These are phyloP conservation scores for Drosophila diplacantha DNA, from an alignment of 2,888 invertebrate species.

Conservation along the genomic window DNA sequence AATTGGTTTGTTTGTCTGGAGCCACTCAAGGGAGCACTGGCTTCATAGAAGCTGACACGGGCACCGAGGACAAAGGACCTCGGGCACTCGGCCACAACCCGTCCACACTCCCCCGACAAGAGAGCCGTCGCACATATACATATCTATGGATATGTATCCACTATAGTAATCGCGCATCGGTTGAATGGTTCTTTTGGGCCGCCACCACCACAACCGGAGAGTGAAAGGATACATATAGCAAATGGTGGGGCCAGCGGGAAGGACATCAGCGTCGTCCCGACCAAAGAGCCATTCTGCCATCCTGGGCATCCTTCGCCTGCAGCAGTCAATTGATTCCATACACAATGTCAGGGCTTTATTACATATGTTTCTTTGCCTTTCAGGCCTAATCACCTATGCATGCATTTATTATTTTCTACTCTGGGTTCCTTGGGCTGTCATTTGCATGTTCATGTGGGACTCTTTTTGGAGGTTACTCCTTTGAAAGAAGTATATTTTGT, in stretches of 20 bases:
- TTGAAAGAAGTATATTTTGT: not conserved
- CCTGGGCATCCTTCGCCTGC: conserved; percentile 5
- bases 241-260: not conserved
- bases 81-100: conserved; percentile 27
- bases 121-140: conserved; percentile 13
- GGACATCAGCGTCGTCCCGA: not conserved
- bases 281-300: conserved; percentile 4
- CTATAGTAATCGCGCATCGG: conserved; percentile 28
- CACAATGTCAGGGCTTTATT: conserved; percentile 11
- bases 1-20: conserved; percentile 41
- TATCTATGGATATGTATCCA: conserved; percentile 9
- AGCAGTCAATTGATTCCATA: conserved; percentile 26
- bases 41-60: conserved; percentile 34
- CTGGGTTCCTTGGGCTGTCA: conserved; percentile 1
- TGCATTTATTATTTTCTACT: conserved; percentile 10
- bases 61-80: conserved; percentile 34
- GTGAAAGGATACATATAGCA: conserved; percentile 4
- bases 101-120: conserved; percentile 18
- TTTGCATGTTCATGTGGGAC: conserved; percentile 14
- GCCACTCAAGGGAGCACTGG: conserved; percentile 38
- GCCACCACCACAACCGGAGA: conserved; percentile 4
- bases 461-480: not conserved
- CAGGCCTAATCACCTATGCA: conserved; percentile 18
- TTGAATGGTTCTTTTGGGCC: conserved; percentile 23
- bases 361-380: conserved; percentile 25